phyloP scores from a whole-genome alignment of 1,140 invertebrate genomes.

The Procambarus clarkii region DNA sequence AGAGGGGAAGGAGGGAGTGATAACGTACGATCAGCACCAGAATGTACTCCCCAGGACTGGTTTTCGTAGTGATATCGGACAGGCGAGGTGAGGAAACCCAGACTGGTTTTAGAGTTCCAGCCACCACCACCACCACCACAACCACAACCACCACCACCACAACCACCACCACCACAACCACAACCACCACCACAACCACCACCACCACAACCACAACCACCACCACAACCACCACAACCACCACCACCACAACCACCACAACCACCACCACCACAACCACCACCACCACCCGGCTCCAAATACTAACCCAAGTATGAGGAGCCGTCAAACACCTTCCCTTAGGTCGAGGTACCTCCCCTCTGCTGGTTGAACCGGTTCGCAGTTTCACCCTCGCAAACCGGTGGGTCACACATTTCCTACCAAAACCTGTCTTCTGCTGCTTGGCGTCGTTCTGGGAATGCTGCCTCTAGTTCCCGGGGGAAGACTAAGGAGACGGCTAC shows the following conservation, averaged over 20 bases:
- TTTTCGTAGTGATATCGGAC: not conserved
- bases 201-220: not conserved
- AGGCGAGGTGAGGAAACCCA: conserved; percentile 6
- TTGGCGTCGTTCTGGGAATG: too few species aligned
- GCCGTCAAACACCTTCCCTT: too few species aligned
- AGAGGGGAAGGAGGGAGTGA: too few species aligned
- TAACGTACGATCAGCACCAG: not conserved
- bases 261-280: not conserved
- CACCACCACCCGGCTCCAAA: not conserved
- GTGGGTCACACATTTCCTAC: too few species aligned
- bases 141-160: not conserved
- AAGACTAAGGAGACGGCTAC: too few species aligned
- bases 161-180: not conserved
- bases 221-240: not conserved
- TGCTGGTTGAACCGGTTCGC: too few species aligned
- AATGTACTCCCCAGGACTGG: not conserved
- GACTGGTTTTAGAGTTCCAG: not conserved
- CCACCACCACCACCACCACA: not conserved
- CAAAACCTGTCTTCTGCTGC: too few species aligned
- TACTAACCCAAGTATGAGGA: not conserved
- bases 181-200: not conserved
- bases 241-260: not conserved
- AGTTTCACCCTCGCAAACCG: too few species aligned
- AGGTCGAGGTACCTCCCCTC: too few species aligned
- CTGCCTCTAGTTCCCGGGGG: too few species aligned